A percentile compares a stretch with the other conserved stretches of the same genome.
Conservation (phyloP, 2,797 vertebrate species). For the Leptoclinus maculatus region DNA sequence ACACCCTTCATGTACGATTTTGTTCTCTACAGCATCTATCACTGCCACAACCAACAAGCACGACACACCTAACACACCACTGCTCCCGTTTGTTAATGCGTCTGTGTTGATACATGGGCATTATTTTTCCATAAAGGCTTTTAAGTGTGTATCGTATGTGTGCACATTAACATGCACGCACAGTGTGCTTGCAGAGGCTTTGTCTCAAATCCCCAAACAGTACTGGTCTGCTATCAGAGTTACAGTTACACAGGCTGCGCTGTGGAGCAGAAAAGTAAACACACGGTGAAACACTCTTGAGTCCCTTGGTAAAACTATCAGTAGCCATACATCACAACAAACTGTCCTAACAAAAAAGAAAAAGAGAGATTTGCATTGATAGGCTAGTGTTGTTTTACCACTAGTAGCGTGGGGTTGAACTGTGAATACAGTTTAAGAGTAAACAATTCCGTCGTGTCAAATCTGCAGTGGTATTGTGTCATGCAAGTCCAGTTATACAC, state of each 20-base stretch:
- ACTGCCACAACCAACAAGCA: constrained; percentile 57
- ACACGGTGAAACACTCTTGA: constrained; percentile 52
- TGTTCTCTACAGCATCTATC: constrained; percentile 66
- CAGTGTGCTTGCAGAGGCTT: constrained; percentile 30
- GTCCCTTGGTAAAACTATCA: constrained; percentile 61
- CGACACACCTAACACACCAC: constrained; percentile 17
- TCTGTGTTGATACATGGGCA: constrained; percentile 2
- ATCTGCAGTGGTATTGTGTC: neutral
- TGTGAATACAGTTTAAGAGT: constrained; percentile 32
- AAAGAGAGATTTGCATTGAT: constrained; percentile 62
- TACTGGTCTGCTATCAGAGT: constrained; percentile 57
- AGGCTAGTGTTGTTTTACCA: constrained; percentile 16
- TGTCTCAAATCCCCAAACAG: constrained; percentile 65
- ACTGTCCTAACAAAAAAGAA: constrained; percentile 66
- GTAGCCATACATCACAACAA: constrained; percentile 72
- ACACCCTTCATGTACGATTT: constrained; percentile 38
- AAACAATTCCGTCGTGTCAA: constrained; percentile 11
- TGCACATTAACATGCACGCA: constrained; percentile 24
- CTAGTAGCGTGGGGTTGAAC: constrained; percentile 3
- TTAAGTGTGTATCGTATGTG: neutral
- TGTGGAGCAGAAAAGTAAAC: constrained; percentile 70
- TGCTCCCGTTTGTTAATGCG: neutral
- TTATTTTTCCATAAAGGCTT: constrained; percentile 15
- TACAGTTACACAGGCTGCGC: constrained; percentile 55
- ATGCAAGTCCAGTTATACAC: neutral